Evolutionary conservation across 2,797 vertebrate species (phyloP), one percentile per base, ranked within the genome.

Genomic region (Astyanax mexicanus): DNA sequence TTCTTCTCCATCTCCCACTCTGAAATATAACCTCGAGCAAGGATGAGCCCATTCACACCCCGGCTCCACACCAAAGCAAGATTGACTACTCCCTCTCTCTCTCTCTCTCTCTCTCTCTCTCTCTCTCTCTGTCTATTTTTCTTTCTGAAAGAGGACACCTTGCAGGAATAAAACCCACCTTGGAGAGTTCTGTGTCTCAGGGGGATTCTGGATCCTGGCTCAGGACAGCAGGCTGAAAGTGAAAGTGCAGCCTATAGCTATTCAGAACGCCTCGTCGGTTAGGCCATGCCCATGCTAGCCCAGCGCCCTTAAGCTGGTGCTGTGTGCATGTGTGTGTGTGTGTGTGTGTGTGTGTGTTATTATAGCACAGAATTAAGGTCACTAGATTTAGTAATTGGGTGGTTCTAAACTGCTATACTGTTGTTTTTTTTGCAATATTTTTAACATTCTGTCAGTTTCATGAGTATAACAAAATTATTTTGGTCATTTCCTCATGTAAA

Each of bases 131-230:
- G 32, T 32, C 21, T 38, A 45, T 37, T 27, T 21, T 51, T 7
- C 67, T 52, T 9, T 52, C 54, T 61, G 25, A 55, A 27, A 55
- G 52, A 52, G 49, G 49, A 52, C 54, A 57, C 64, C 70, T 79
- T 75, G 78, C 23, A 71, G 72, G 42, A 75, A 66, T 29, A 44
- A 52, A 54, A 21, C 40, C 64, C 8, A 57, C 74, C 60, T 57
- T 40, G 6, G 58, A 79, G 65, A 64, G 55, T 52, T 77, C 62
- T 80, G 51, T 2, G 21, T 69, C 73, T 73, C 77, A 58, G 3
- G 62, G 49, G 62, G 52, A 75, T 21, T 54, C 61, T 15, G 27
- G n/a, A 32, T 51, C 55, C 60, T 68, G 25, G 35, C 3, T 57
- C 0, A 12, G 15, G 38, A 23, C 11, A 65, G 60, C 13, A 57